These are phyloP conservation scores for Sebastolobus altivelis DNA, from an alignment of 2,797 vertebrate species.

Conservation along the genomic window DNA sequence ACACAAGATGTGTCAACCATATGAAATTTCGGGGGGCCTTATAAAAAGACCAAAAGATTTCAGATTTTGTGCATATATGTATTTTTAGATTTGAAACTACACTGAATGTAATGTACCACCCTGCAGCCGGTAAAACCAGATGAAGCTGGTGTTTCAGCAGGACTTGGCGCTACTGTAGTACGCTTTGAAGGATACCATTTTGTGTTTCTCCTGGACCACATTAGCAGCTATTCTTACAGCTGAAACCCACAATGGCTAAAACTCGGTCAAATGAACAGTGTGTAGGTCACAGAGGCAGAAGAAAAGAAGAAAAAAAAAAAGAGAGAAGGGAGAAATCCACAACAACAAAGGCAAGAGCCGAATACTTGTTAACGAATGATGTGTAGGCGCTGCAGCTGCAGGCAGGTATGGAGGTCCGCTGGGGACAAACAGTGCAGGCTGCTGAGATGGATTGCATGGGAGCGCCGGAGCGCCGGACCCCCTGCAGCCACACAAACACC, in stretches of 20 bases:
- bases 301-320: constrained; percentile 39
- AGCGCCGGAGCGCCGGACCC: constrained; percentile 70
- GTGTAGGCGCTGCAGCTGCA: constrained; percentile 83
- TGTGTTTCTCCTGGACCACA: constrained; percentile 32
- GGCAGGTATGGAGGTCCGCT: constrained; percentile 82
- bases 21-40: not conserved
- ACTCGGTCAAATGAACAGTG: constrained; percentile 70
- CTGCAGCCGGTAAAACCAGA: constrained; percentile 14
- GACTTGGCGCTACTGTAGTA: constrained; percentile 5
- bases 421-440: constrained; percentile 83
- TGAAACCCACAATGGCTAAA: constrained; percentile 65
- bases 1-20: not conserved
- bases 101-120: constrained; percentile 1
- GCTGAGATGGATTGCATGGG: constrained; percentile 82
- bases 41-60: not conserved
- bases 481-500: constrained; percentile 82
- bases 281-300: constrained; percentile 70
- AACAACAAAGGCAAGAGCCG: constrained; percentile 73
- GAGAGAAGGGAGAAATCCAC: constrained; percentile 62
- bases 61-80: constrained; percentile 9
- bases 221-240: constrained; percentile 54
- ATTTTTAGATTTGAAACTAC: constrained; percentile 21
- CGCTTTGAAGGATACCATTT: constrained; percentile 50
- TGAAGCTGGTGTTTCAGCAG: constrained; percentile 21
- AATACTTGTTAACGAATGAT: constrained; percentile 84